Base-by-base conservation (phyloP, 2,888 invertebrate species). In the Nesidiocoris tenuis region DNA sequence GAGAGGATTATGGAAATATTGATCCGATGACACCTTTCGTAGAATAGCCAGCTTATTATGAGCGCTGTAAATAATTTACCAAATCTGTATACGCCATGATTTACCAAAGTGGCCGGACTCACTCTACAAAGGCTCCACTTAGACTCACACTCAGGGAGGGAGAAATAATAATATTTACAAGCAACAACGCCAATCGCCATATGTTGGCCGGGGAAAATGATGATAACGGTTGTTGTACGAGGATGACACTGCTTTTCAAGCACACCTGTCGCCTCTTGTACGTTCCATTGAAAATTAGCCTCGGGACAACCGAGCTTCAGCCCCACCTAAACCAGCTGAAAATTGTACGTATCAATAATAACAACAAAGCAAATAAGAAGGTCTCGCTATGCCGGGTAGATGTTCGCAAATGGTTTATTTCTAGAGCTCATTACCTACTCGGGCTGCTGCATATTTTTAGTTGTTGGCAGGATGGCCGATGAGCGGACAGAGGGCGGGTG, bases 401-500 rank as follows among this genome's bases (percentile, higher is more conserved):
- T 61, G 61, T 61, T 61, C 72, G 72, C 22, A 22, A 21, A 65
- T 25, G 39, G 72, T 39, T 39, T 72, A 72, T 61, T 61, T 61
- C 61, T 72, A 72, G 17, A 39, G 25, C 72, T 72, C 72, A 72
- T 72, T 72, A 72, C 70, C 70, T 17, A 70, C 72, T 70, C 70
- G 59, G 59, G 63, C 59, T 59, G 17, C 59, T n/a, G 72, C 63
- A 61, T 72, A 72, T 72, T 56, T 72, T 72, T 72, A 72, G 72
- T 54, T 39, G n/a, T 72, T 72, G 72, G 72, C 72, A 72, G 54
- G 39, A 39, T 39, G 39, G 12, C 39, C 39, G 12, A 39, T 3
- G 12, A 39, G 5, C 39, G 12, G 39, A 39, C n/a, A 61, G 18
- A 25, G 1, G 61, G 2, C 39, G 16, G 72, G 39, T 54, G 72